Conservation (phyloP, 2,113 vertebrate species). For the Nettapus auritus region DNA sequence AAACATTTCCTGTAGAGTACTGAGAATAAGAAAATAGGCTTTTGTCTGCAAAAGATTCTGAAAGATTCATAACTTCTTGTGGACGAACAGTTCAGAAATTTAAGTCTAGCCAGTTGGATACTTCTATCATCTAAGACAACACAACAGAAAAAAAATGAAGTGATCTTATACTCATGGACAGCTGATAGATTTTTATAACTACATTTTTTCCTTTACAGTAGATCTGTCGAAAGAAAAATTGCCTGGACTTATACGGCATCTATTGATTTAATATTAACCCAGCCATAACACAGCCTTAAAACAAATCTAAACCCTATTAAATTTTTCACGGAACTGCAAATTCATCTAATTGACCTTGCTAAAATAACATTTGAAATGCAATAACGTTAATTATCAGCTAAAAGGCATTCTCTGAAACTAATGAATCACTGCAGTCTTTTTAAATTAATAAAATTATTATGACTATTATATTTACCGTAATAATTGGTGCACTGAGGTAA, state of each 20-base stretch:
- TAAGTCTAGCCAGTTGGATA: neutral
- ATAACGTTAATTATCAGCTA: neutral
- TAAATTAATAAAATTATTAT: neutral
- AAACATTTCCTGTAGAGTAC: neutral
- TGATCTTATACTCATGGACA: neutral
- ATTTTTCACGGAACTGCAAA: neutral
- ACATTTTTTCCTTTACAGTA: neutral
- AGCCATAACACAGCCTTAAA: neutral
- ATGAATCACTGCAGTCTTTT: neutral
- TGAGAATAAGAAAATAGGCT: neutral
- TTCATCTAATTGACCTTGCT: neutral
- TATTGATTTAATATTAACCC: constrained; percentile 7
- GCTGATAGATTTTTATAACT: neutral
- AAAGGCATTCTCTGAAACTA: neutral
- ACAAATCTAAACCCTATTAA: constrained; percentile 1
- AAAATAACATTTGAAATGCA: constrained; percentile 20
- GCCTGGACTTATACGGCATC: neutral
- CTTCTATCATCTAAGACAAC: neutral
- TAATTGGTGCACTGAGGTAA: neutral
- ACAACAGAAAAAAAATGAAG: neutral
- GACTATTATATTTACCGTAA: neutral
- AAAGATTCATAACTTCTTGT: neutral
- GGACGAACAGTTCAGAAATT: neutral
- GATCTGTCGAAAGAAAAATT: constrained; percentile 4
- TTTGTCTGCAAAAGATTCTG: neutral